Evolutionary conservation across 2,113 vertebrate species (phyloP).

Genomic region (Oreocharis arfaki): DNA sequence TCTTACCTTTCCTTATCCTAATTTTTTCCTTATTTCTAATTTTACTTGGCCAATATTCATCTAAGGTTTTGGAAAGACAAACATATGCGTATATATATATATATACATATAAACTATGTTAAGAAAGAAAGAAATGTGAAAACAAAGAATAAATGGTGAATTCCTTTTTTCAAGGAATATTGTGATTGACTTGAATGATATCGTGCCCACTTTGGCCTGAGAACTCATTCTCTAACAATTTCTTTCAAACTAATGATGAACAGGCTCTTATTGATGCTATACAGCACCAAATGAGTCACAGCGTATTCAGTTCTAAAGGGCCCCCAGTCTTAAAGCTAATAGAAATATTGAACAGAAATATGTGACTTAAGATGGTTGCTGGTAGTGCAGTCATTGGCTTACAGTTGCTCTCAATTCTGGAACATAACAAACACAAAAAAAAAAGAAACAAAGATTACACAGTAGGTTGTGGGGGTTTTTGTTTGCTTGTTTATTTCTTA

Average conservation of each 20-base stretch:
- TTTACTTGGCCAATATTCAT: not conserved
- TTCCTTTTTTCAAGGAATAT: not conserved
- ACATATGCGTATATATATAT: not conserved
- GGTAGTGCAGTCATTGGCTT: not conserved
- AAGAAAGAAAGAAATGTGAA: not conserved
- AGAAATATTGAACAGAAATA: not conserved
- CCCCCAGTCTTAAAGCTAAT: not conserved
- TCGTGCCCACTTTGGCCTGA: not conserved
- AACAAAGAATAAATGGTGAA: rapidly evolving
- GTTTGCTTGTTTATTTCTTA: not conserved
- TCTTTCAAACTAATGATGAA: not conserved
- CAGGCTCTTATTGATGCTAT: not conserved
- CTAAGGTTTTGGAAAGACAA: not conserved
- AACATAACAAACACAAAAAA: not conserved
- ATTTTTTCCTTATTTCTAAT: not conserved
- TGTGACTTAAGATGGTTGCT: not conserved
- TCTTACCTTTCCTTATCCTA: not conserved
- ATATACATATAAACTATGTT: not conserved
- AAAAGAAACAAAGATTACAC: not conserved
- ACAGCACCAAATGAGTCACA: not conserved
- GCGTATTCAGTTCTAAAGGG: too few species aligned
- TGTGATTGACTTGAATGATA: not conserved
- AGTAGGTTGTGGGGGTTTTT: rapidly evolving
- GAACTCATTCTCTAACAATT: not conserved
- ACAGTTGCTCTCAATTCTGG: not conserved